phyloP scores from a whole-genome alignment of 1,140 invertebrate species.

The Lucilia sericata region DNA sequence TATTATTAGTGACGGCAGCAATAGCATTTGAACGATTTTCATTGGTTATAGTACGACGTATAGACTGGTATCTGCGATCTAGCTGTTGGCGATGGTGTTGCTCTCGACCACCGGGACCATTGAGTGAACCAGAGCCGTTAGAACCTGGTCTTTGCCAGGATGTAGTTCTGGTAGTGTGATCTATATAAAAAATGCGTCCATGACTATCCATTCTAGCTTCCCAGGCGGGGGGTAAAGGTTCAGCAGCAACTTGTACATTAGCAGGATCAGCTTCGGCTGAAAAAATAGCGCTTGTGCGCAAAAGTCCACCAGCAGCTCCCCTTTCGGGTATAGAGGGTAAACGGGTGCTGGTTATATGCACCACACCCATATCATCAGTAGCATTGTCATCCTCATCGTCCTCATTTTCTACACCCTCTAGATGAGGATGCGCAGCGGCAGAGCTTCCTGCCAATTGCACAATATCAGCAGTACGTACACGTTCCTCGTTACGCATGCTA shows the following conservation, averaged over 20 bases:
- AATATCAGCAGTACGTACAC: slow-evolving; percentile 64
- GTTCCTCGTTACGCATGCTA: slow-evolving; percentile 15
- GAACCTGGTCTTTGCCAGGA: slow-evolving; percentile 89
- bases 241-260: slow-evolving; percentile 35
- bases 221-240: slow-evolving; percentile 88
- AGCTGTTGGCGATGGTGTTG: slow-evolving; percentile 71
- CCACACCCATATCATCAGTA: slow-evolving; percentile 71
- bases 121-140: slow-evolving; percentile 67
- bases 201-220: slow-evolving; percentile 94
- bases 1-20: slow-evolving; percentile 5
- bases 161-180: slow-evolving; percentile 91
- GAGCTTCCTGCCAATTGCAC: slow-evolving; percentile 55
- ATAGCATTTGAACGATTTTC: slow-evolving; percentile 60
- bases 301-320: slow-evolving; percentile 64
- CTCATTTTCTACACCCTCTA: background rate
- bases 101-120: slow-evolving; percentile 61
- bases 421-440: slow-evolving; percentile 49
- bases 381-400: slow-evolving; percentile 27
- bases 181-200: slow-evolving; percentile 92
- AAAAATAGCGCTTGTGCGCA: slow-evolving; percentile 66
- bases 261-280: slow-evolving; percentile 71
- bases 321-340: slow-evolving; percentile 86
- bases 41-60: slow-evolving; percentile 84
- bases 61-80: slow-evolving; percentile 81
- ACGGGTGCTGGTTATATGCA: slow-evolving; percentile 80